Evolutionary conservation across 1,140 invertebrate genomes (phyloP).

Genomic region (Babylonia areolata): DNA sequence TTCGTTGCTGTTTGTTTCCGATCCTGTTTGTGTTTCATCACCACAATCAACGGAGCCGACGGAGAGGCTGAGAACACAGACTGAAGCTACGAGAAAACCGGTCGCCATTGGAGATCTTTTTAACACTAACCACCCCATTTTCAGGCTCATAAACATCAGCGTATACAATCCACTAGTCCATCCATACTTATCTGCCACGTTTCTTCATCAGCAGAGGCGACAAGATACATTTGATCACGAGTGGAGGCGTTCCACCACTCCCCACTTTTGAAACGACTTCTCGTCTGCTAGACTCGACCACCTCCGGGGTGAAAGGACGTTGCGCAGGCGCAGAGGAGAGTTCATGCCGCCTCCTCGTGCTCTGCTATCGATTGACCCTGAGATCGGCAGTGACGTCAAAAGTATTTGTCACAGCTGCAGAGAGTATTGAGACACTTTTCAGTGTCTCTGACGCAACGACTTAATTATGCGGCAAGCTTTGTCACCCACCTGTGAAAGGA

Average conservation of each 20-base stretch:
- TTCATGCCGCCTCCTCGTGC: slow-evolving; percentile 33
- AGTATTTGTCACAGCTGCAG: slow-evolving; percentile 13
- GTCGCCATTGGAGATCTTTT: neutral
- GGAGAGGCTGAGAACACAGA: neutral
- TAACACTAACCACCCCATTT: slow-evolving; percentile 39
- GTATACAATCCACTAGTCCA: slow-evolving; percentile 46
- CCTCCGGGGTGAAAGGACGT: slow-evolving; percentile 43
- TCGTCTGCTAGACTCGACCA: slow-evolving; percentile 34
- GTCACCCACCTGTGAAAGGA: no score
- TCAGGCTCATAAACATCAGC: slow-evolving; percentile 29
- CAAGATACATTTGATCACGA: slow-evolving; percentile 34
- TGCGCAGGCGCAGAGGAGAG: slow-evolving; percentile 43
- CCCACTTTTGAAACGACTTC: slow-evolving; percentile 30
- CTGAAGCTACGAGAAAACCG: slow-evolving; percentile 12
- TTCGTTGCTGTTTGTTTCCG: slow-evolving; percentile 38
- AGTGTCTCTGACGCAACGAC: no score
- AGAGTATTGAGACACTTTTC: no score
- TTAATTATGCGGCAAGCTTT: no score
- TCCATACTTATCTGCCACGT: slow-evolving; percentile 16
- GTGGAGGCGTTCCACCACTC: slow-evolving; percentile 24
- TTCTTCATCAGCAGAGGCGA: slow-evolving; percentile 29
- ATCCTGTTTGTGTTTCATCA: slow-evolving; percentile 46
- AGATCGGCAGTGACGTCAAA: slow-evolving; percentile 18
- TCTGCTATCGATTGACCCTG: neutral
- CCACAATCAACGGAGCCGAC: slow-evolving; percentile 25